Percentiles rank a stretch among this genome's conserved stretches.
phyloP scores from a whole-genome alignment of 2,113 vertebrate genomes.

The Gadus chalcogrammus region DNA sequence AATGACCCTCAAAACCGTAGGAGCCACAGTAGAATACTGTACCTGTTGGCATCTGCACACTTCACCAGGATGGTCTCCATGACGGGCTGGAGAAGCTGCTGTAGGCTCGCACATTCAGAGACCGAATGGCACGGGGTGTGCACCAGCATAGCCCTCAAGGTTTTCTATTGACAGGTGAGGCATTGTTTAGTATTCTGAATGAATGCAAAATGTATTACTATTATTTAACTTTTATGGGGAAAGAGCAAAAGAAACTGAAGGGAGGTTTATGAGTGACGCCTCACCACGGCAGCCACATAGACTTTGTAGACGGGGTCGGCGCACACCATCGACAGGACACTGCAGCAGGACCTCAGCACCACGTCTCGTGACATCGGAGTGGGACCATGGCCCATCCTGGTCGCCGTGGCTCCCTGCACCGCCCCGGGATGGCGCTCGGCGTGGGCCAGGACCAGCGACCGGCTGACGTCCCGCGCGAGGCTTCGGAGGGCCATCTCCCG shows the following conservation, averaged over 20 bases:
- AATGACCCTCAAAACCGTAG: too few species aligned
- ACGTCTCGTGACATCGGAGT: constrained; percentile 78
- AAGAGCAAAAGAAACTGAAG: not conserved
- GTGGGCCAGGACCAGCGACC: constrained; percentile 83
- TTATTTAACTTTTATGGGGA: too few species aligned
- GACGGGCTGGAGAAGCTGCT: constrained; percentile 84
- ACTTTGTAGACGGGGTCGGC: constrained; percentile 92
- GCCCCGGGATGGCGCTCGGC: constrained; percentile 78
- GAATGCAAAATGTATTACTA: too few species aligned
- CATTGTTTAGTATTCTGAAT: not conserved
- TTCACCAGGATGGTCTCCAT: constrained; percentile 88
- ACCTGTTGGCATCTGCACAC: constrained; percentile 90
- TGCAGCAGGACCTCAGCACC: constrained; percentile 86
- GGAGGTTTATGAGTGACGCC: constrained; percentile 23
- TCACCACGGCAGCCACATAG: constrained; percentile 91
- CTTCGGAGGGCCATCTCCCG: constrained; percentile 87
- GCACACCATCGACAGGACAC: constrained; percentile 85
- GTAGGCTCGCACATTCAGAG: constrained; percentile 79
- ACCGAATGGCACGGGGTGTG: constrained; percentile 85
- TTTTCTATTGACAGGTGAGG: constrained; percentile 75
- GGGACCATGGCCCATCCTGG: constrained; percentile 57
- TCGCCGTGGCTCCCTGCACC: constrained; percentile 52
- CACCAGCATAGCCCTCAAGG: constrained; percentile 87
- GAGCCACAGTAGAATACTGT: constrained; percentile 15
- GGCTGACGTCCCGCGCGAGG: constrained; percentile 88